Base-by-base conservation (phyloP, 2,797 vertebrate genomes). In the Catostomus latipinnis region DNA sequence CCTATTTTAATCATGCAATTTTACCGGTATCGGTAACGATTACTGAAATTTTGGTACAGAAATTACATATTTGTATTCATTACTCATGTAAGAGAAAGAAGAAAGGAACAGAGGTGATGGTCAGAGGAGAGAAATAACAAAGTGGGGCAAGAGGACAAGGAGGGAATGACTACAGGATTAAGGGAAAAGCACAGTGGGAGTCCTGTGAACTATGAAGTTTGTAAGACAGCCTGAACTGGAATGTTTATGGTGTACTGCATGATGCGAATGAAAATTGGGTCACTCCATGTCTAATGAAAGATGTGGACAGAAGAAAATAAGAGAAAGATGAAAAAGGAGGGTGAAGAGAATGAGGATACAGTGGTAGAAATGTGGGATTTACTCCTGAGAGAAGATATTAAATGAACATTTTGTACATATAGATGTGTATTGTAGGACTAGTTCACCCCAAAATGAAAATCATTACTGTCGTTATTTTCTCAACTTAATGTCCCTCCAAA, bases 41-140 rank as follows among this genome's bases (percentile, higher is more conserved):
- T 34, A 34, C 34, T 34, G 34, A 34, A 34, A 34, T 34, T 34
- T 3, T 34, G 34, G 34, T 34, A 34, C 2, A 34, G 14, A 72
- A 50, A 34, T 10, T n/a, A 16, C 54, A 13, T 81, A 60, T 78
- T 68, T 80, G 10, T 61, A 48, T 71, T 58, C n/a, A 71, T 81
- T 82, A 74, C 52, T 85, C 66, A 18, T 78, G 60, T 61, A n/a
- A 12, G 8, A 70, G 58, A 69, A 57, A 81, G 52, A 72, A 65
- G 10, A 78, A 45, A 54, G 12, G 46, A 53, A 61, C 12, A n/a
- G 48, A 50, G 74, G 45, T 18, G 45, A 60, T 18, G 49, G 53
- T 34, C 62, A 49, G 16, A 49, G 13, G 22, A 16, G 54, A 69
- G 50, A 48, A 16, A 72, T 57, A 63, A 18, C 18, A 13, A 74